A percentile compares a stretch with the other conserved stretches of the same genome.
Evolutionary conservation across 2,113 vertebrate genomes (phyloP).

Genomic region (Stigmatopora argus): DNA sequence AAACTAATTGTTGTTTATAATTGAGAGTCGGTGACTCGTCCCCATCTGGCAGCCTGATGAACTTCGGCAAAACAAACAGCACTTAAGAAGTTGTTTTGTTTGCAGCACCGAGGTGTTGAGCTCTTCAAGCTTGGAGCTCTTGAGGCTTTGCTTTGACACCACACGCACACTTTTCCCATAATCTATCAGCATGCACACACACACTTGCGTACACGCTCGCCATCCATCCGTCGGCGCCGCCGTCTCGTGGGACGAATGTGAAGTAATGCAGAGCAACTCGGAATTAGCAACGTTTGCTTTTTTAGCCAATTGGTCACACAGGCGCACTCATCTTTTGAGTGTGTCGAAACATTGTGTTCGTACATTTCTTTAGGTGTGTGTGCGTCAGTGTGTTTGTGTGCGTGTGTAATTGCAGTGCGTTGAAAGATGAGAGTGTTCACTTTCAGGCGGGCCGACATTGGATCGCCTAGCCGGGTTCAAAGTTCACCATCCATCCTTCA

Average conservation of each 20-base stretch:
- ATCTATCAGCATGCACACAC: constrained; percentile 36
- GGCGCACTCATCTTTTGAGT: constrained; percentile 8
- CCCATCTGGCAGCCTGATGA: background rate
- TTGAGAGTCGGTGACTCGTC: background rate
- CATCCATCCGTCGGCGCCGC: constrained; percentile 76
- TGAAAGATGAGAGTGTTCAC: constrained; percentile 55
- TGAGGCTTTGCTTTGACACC: constrained; percentile 52
- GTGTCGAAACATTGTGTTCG: background rate
- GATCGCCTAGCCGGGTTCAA: constrained; percentile 21
- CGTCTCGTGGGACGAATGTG: constrained; percentile 83
- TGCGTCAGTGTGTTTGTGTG: background rate
- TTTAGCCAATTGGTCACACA: constrained; percentile 41
- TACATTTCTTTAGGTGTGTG: background rate
- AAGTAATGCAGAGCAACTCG: constrained; percentile 79
- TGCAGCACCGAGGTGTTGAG: constrained; percentile 44
- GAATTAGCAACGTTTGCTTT: constrained; percentile 79
- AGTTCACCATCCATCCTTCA: constrained; percentile 37
- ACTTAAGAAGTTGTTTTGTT: constrained; percentile 16
- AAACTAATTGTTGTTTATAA: background rate
- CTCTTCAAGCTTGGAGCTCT: constrained; percentile 29
- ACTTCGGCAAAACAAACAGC: constrained; percentile 18
- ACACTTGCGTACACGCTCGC: constrained; percentile 25
- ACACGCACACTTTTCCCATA: constrained; percentile 44
- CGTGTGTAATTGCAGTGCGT: constrained; percentile 49
- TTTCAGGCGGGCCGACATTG: constrained; percentile 39